phyloP scores from a whole-genome alignment of 1,140 invertebrate species.

The Odontomachus brunneus region DNA sequence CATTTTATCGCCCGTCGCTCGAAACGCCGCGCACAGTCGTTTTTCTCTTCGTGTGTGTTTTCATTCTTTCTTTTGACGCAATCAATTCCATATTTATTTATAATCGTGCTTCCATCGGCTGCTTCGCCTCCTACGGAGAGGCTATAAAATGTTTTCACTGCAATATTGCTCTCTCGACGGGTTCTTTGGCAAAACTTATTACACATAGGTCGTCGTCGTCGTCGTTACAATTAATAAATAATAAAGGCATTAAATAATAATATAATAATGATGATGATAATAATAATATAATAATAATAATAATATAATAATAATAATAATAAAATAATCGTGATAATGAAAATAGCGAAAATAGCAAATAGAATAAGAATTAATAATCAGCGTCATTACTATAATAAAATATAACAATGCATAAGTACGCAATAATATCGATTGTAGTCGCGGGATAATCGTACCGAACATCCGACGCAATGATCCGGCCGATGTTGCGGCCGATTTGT shows the following conservation, averaged over 20 bases:
- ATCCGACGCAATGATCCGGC: slow-evolving; percentile 56
- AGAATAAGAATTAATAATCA: slow-evolving; percentile 76
- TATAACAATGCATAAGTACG: slow-evolving; percentile 81
- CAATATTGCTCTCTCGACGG: slow-evolving; percentile 79
- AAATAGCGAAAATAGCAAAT: slow-evolving; percentile 77
- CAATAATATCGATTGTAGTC: slow-evolving; percentile 70
- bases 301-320: slow-evolving; percentile 74
- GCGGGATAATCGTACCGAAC: slow-evolving; percentile 63
- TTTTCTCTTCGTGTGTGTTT: slow-evolving; percentile 32
- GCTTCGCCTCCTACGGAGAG: slow-evolving; percentile 68
- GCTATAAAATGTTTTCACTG: slow-evolving; percentile 76
- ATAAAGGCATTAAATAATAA: slow-evolving; percentile 83
- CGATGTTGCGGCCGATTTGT: slow-evolving; percentile 8
- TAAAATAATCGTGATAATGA: slow-evolving; percentile 71
- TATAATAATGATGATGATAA: slow-evolving; percentile 78
- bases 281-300: slow-evolving; percentile 75
- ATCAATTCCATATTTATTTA: slow-evolving; percentile 48
- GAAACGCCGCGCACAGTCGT: slow-evolving; percentile 60
- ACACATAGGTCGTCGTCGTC: slow-evolving; percentile 84
- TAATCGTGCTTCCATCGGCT: slow-evolving; percentile 43
- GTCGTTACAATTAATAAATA: slow-evolving; percentile 85
- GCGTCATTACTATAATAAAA: slow-evolving; percentile 76
- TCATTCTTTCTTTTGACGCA: slow-evolving; percentile 9
- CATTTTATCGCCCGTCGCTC: slow-evolving; percentile 22
- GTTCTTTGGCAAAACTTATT: slow-evolving; percentile 86